Conservation (phyloP, 2,113 vertebrate species). For the Smithornis capensis region DNA sequence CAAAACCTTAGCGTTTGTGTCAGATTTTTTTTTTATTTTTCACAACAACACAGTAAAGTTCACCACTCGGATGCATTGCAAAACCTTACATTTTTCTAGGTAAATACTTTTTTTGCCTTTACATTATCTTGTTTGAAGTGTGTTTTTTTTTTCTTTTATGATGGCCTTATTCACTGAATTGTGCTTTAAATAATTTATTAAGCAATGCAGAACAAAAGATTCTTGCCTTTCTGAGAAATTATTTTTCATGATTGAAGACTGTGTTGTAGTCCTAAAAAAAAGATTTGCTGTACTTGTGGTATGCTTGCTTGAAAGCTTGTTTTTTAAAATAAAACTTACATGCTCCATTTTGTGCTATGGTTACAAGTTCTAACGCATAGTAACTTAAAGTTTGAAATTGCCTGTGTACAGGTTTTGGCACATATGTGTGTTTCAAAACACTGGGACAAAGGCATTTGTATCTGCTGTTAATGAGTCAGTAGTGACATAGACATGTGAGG, state of each 20-base stretch:
- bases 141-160: background rate
- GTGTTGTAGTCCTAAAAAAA: background rate
- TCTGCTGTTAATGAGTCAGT: background rate
- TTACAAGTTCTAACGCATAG: background rate
- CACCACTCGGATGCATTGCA: background rate
- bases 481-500: background rate
- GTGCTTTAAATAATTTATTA: conserved; percentile 20
- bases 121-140: background rate
- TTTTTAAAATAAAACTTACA: background rate
- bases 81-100: background rate
- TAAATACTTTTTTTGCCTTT: background rate
- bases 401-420: background rate
- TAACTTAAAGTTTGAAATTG: background rate
- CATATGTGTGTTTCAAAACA: background rate
- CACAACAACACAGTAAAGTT: background rate
- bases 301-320: background rate
- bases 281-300: background rate
- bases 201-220: background rate
- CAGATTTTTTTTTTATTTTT: background rate
- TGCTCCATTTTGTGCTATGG: background rate
- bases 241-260: background rate
- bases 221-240: background rate
- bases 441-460: background rate
- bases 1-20: background rate
- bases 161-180: background rate